Base-by-base conservation (phyloP, 2,888 invertebrate species). In the Serrognathus titanus region DNA sequence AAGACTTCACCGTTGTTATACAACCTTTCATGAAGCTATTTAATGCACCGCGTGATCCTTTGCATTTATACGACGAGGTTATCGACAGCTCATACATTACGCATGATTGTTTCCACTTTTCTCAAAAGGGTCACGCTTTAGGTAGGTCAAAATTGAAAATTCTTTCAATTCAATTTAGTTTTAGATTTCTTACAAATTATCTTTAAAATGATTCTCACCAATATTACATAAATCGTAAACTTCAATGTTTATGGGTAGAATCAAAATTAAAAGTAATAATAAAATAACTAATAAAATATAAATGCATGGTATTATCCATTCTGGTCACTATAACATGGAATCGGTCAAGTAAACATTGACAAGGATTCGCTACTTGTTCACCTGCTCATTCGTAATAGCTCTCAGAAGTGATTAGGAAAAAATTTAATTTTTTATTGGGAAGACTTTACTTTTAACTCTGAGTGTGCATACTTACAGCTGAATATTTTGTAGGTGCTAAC, bases 61-160 rank as follows among this genome's bases (percentile, higher is more conserved):
- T 58, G 3, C 69, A 65, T 36, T 64, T 71, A 57, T 71, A 66
- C 39, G 73, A 76, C 51, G 82, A 82, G 68, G 85, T 84, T 68
- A 85, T 88, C 46, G 87, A 88, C 76, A 82, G 84, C 70, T 86
- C 83, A 39, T 85, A 85, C 73, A 85, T 88, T 68, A 88, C 88
- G 2, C 84, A 88, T 70, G 89, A 89, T 73, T 89, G 89, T 76
- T 89, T 89, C 75, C 89, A 89, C 77, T 89, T 89, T 78, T 89
- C 88, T 53, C 89, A 89, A 76, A 89, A 88, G 73, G 89, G 89
- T n/a, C 88, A 88, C 61, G 89, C 89, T 1, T 72, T 88, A 51
- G 88, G 88, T 88, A 76, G 76, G 71, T 55, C 47, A 16, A 51
- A 51, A 35, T 3, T 7, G 1, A 20, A 48, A 24, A 24, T 10